phyloP scores from a whole-genome alignment of 2,888 invertebrate genomes.

The Agrenia bidenticulata region DNA sequence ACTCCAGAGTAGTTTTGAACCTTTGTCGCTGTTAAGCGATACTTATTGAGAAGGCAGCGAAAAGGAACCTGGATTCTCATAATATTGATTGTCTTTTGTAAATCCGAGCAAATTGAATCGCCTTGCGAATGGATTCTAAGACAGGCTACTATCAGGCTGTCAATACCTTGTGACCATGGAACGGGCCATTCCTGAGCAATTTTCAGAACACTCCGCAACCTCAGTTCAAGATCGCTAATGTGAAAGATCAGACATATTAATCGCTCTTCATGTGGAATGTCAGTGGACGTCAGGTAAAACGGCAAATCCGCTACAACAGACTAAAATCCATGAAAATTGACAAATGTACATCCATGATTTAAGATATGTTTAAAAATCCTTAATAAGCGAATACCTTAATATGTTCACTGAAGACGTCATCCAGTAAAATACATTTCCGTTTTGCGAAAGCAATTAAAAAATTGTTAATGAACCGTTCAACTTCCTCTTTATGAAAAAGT shows the following conservation, averaged over 20 bases:
- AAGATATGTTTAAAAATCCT: neutral
- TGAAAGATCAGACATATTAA: conserved; percentile 39
- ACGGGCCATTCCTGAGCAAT: conserved; percentile 50
- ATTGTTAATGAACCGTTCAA: conserved; percentile 39
- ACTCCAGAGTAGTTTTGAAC: conserved; percentile 14
- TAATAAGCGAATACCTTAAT: conserved; percentile 39
- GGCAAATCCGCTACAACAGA: conserved; percentile 38
- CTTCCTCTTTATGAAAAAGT: conserved; percentile 44
- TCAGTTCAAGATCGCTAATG: conserved; percentile 24
- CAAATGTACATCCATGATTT: neutral
- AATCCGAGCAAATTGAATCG: conserved; percentile 14
- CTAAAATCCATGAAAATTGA: too few species aligned
- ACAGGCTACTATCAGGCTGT: conserved; percentile 31
- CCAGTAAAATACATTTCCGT: conserved; percentile 36
- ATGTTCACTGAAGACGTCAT: conserved; percentile 38
- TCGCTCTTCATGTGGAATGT: conserved; percentile 51
- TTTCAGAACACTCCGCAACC: conserved; percentile 27
- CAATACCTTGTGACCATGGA: conserved; percentile 45
- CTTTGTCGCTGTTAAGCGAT: conserved; percentile 33
- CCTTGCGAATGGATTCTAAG: conserved; percentile 20
- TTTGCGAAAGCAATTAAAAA: conserved; percentile 47
- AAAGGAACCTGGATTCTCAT: conserved; percentile 48
- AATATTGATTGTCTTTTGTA: conserved; percentile 31
- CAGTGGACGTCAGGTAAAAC: conserved; percentile 35
- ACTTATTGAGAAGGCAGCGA: conserved; percentile 47